Evolutionary conservation across 2,797 vertebrate species (phyloP).

Genomic region (Danio albolineatus): DNA sequence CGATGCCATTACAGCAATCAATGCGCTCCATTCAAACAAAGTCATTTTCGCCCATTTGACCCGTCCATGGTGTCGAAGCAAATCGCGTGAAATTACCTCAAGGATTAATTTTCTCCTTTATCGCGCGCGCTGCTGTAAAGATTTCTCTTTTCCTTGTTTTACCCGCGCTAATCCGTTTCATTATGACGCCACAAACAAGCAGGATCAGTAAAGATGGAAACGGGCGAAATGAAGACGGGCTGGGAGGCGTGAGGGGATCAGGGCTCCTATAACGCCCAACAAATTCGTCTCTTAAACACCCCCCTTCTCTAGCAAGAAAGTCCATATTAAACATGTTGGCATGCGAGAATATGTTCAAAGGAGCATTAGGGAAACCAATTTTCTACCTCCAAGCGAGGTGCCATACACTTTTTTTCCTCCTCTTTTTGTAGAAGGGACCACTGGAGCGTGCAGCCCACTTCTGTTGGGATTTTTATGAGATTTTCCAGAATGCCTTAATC

Average conservation of each 20-base stretch:
- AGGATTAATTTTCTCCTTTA: slow-evolving; percentile 86
- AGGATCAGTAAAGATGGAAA: slow-evolving; percentile 69
- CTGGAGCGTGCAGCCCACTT: slow-evolving; percentile 75
- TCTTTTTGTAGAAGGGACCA: slow-evolving; percentile 73
- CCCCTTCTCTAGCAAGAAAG: slow-evolving; percentile 74
- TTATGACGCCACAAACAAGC: slow-evolving; percentile 81
- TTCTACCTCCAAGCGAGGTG: slow-evolving; percentile 79
- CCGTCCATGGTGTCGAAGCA: slow-evolving; percentile 84
- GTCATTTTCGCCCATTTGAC: slow-evolving; percentile 84
- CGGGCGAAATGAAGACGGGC: slow-evolving; percentile 55
- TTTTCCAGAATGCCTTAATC: slow-evolving; percentile 86
- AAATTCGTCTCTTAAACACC: slow-evolving; percentile 80
- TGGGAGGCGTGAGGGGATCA: slow-evolving; percentile 51
- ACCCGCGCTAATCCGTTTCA: slow-evolving; percentile 85
- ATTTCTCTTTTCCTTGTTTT: slow-evolving; percentile 78
- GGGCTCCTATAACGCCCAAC: slow-evolving; percentile 75
- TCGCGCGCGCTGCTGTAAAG: slow-evolving; percentile 77
- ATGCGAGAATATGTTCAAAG: slow-evolving; percentile 80
- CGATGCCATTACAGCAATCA: slow-evolving; percentile 86
- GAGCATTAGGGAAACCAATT: slow-evolving; percentile 81
- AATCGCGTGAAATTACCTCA: slow-evolving; percentile 89
- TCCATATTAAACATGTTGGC: slow-evolving; percentile 78
- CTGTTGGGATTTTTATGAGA: slow-evolving; percentile 81
- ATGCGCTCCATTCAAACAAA: slow-evolving; percentile 79
- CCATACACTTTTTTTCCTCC: slow-evolving; percentile 61